Conservation (phyloP, 2,113 vertebrate genomes). For the Phoenicopterus ruber region DNA sequence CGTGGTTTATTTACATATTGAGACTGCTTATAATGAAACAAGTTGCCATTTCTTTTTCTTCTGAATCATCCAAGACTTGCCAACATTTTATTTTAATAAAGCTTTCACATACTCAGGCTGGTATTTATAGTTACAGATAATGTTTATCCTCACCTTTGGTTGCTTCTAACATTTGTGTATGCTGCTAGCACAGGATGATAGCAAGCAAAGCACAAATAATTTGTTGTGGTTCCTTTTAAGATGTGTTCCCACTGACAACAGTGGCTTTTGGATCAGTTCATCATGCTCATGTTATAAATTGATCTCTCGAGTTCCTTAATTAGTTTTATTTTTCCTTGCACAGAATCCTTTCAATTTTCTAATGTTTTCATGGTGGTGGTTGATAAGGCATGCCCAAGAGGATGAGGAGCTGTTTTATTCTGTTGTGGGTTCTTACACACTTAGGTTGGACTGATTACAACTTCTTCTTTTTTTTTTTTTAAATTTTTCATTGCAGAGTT, state of each 20-base stretch:
- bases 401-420: background rate
- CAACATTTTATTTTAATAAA: background rate
- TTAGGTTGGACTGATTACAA: background rate
- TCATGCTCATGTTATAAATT: background rate
- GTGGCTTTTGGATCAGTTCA: background rate
- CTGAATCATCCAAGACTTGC: background rate
- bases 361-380: background rate
- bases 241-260: background rate
- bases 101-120: background rate
- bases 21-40: background rate
- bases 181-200: background rate
- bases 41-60: background rate
- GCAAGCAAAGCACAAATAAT: background rate
- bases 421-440: background rate
- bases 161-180: background rate
- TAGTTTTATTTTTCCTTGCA: background rate
- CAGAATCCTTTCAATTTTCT: background rate
- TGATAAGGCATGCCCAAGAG: background rate
- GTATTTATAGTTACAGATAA: background rate
- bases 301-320: background rate
- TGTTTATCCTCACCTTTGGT: background rate
- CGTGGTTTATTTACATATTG: background rate
- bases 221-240: background rate
- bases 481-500: background rate
- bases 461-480: background rate